Conservation (phyloP, 2,797 vertebrate species). For the Arvicola amphibius region DNA sequence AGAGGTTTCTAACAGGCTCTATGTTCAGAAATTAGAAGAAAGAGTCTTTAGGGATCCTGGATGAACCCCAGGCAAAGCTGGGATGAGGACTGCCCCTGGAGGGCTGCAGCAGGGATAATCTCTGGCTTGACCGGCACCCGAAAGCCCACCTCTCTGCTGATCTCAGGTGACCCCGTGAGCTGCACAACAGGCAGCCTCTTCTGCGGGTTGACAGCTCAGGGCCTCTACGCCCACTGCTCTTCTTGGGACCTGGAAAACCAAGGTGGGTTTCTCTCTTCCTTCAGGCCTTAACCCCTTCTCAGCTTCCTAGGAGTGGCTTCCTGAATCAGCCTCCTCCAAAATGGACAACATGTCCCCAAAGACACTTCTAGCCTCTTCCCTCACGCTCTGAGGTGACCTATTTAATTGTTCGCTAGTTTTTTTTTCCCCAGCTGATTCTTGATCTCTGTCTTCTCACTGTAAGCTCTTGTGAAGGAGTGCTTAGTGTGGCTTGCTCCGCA, state of each 20-base stretch:
- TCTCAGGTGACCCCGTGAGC: fast-evolving
- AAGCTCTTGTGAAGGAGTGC: background rate
- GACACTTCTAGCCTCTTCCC: background rate
- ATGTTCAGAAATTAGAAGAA: background rate
- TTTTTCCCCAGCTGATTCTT: background rate
- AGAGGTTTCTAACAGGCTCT: background rate
- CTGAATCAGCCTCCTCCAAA: background rate
- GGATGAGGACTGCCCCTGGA: background rate
- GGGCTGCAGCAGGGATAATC: background rate
- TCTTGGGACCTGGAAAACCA: background rate
- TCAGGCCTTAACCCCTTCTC: background rate
- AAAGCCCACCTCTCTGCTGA: background rate
- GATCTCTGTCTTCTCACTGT: background rate
- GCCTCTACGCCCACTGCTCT: background rate
- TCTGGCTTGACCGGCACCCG: background rate
- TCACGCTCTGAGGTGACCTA: background rate
- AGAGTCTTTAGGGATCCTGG: background rate
- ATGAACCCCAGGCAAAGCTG: background rate
- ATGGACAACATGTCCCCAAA: background rate
- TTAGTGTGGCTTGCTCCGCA: background rate
- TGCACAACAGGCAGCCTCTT: fast-evolving
- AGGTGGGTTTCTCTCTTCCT: background rate
- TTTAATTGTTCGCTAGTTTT: background rate
- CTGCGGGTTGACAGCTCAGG: too few species aligned
- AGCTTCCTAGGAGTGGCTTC: background rate